Evolutionary conservation across 2,113 vertebrate species (phyloP), one percentile per base, ranked within the genome.

Genomic region (Oostethus manadensis): DNA sequence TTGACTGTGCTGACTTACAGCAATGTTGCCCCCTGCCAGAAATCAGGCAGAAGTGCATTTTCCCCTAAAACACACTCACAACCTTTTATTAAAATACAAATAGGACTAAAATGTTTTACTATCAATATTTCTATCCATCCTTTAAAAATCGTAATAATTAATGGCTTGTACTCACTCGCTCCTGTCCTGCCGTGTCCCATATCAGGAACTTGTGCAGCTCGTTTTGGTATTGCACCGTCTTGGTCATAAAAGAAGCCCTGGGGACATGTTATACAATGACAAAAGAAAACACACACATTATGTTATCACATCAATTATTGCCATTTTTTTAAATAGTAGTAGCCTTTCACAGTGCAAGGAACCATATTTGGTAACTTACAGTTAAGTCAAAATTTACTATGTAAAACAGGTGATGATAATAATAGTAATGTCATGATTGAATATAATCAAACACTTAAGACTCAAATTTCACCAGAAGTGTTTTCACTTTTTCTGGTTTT

Each of bases 161-260:
- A 42, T 42, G 0, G 18, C 56, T 40, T 10, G 20, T 71, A 90
- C 95, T 89, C 62, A 97, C 95, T 90, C 95, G 82, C 57, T 98
- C 95, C 80, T 98, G 95, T 79, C 95, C 95, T 58, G 95, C 95
- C 35, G 94, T 97, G 76, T 97, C 95, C 95, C 95, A 98, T 84
- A 98, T 98, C 69, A 98, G 90, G 84, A 96, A 98, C 86, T 98
- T 98, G 89, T 98, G 95, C 38, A 97, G 87, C 82, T 97, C 94
- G 71, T 92, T 97, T 82, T 97, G 94, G 88, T 96, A 94, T 84
- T 96, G 94, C 73, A 97, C 94, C 33, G 94, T 97, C 90, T 98
- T 98, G 73, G 95, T 98, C 95, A 98, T 98, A 87, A 98, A 98
- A 42, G 95, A 98, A 23, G 95, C 95, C 83, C 95, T 98, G 86